Conservation (phyloP, 2,113 vertebrate genomes). For the Paradoxurus hermaphroditus region DNA sequence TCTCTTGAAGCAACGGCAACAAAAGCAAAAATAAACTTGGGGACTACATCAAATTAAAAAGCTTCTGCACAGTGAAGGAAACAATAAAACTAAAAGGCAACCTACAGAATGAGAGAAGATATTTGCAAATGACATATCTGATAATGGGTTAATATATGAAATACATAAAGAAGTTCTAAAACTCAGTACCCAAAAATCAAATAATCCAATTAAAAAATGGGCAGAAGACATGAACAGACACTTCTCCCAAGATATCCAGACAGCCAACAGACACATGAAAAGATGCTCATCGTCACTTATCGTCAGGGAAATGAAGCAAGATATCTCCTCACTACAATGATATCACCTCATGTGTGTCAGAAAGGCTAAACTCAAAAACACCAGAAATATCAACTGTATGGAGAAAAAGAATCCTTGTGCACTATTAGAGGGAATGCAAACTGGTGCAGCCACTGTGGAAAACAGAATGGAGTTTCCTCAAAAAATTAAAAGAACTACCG, state of each 20-base stretch:
- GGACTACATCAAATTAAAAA: not conserved
- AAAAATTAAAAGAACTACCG: not conserved
- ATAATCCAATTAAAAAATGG: not conserved
- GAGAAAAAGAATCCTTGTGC: not conserved
- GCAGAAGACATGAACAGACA: not conserved
- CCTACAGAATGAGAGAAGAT: not conserved
- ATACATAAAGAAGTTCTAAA: not conserved
- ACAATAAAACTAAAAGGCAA: not conserved
- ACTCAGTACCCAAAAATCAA: not conserved
- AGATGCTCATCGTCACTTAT: not conserved
- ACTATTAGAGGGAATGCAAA: not conserved
- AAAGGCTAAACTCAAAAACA: not conserved
- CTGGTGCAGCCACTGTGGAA: not conserved
- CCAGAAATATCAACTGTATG: not conserved
- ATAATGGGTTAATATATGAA: not conserved
- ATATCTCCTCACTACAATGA: not conserved
- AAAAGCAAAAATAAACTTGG: not conserved
- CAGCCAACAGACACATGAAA: not conserved
- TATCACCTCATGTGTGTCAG: not conserved
- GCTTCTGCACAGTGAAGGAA: not conserved
- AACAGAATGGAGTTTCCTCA: not conserved
- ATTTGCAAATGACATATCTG: not conserved
- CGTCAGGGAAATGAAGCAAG: not conserved
- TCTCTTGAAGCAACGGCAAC: not conserved
- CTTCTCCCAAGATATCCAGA: not conserved